phyloP scores from a whole-genome alignment of 2,888 invertebrate genomes.

The Hypomecis punctinalis region DNA sequence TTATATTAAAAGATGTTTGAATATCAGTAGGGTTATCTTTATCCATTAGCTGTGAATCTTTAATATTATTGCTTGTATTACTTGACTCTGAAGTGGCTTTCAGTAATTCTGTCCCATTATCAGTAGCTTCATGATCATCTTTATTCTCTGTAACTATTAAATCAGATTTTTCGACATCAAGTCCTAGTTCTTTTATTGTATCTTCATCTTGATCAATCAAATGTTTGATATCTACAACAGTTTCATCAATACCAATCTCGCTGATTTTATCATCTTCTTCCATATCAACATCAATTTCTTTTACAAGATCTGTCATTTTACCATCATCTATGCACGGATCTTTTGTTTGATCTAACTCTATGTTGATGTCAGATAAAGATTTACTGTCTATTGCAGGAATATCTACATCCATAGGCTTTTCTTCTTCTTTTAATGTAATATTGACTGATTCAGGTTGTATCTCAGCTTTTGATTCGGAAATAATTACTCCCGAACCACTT shows the following conservation, averaged over 20 bases:
- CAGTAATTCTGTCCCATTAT: slow-evolving; percentile 1
- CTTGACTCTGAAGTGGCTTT: neutral
- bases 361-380: neutral
- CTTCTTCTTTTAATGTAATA: neutral
- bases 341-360: neutral
- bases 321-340: neutral
- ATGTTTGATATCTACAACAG: slow-evolving; percentile 1
- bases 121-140: slow-evolving; percentile 6
- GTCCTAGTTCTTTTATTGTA: slow-evolving; percentile 10
- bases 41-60: slow-evolving; percentile 12
- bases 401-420: neutral
- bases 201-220: neutral
- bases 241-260: slow-evolving; percentile 12
- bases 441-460: neutral
- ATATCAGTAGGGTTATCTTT: slow-evolving; percentile 5
- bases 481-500: neutral
- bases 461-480: neutral
- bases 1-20: neutral
- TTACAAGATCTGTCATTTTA: neutral
- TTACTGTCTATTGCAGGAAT: neutral
- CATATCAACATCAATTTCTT: slow-evolving; percentile 9
- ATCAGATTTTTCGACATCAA: neutral
- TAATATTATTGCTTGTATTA: neutral
- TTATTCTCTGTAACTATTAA: neutral
- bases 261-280: slow-evolving; percentile 1